Percentiles rank a stretch among this genome's conserved stretches.
Evolutionary conservation across 2,888 invertebrate species (phyloP).

Genomic region (Anagyrus pseudococci): DNA sequence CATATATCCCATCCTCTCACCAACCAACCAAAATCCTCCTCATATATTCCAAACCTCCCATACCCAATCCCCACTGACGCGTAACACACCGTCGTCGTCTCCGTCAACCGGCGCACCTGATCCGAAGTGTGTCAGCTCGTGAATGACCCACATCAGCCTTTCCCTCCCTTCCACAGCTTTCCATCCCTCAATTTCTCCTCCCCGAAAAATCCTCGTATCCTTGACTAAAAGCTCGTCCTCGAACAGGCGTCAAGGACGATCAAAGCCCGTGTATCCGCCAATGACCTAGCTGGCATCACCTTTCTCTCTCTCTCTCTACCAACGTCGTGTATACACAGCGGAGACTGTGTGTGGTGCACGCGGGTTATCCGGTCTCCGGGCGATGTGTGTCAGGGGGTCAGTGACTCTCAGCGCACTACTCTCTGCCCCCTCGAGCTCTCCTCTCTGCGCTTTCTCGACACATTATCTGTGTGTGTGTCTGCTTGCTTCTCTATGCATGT

Average conservation of each 20-base stretch:
- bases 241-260: slow-evolving; percentile 22
- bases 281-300: too few relatives aligned
- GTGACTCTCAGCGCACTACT: slow-evolving; percentile 38
- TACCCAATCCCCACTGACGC: too few relatives aligned
- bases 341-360: neutral
- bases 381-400: slow-evolving; percentile 52
- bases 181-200: neutral
- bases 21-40: too few relatives aligned
- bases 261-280: neutral
- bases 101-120: neutral
- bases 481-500: neutral
- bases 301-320: neutral
- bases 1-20: too few relatives aligned
- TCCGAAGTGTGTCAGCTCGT: neutral
- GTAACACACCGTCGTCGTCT: neutral
- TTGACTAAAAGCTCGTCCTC: slow-evolving; percentile 22
- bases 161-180: neutral
- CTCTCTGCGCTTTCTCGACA: too few relatives aligned
- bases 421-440: neutral
- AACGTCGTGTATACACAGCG: neutral
- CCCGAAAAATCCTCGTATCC: neutral
- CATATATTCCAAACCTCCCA: too few relatives aligned
- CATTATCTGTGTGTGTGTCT: too few relatives aligned
- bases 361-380: slow-evolving; percentile 31
- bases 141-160: neutral